A percentile compares a stretch with the other conserved stretches of the same genome.
Evolutionary conservation across 1,140 invertebrate species (phyloP).

Genomic region (Drosophila melanica): DNA sequence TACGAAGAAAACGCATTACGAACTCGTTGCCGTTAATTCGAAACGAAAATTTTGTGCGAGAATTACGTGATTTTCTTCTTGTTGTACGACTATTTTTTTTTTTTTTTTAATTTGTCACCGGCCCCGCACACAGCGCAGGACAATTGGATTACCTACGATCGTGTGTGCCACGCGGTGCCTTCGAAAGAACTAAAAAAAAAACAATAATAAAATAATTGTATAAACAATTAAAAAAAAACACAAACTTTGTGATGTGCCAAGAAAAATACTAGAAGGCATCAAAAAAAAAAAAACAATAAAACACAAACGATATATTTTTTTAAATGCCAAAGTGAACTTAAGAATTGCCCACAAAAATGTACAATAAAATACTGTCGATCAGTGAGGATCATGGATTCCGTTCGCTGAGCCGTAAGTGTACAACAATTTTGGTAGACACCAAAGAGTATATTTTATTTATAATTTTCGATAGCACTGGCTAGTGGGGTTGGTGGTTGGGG

Average conservation of each 20-base stretch:
- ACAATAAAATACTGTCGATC: conserved; percentile 83
- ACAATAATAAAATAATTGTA: background rate
- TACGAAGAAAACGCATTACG: background rate
- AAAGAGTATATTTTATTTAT: no score
- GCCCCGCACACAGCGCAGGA: conserved; percentile 54
- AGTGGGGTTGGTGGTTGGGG: background rate
- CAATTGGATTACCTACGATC: conserved; percentile 80
- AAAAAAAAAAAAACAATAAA: background rate
- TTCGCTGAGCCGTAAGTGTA: conserved; percentile 83
- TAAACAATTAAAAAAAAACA: conserved; percentile 11
- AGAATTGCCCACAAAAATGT: conserved; percentile 50
- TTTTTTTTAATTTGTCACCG: conserved; percentile 25
- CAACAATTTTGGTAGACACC: background rate
- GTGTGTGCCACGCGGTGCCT: conserved; percentile 65
- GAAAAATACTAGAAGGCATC: conserved; percentile 4
- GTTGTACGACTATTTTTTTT: background rate
- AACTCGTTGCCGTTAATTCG: no score
- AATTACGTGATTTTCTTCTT: conserved; percentile 12
- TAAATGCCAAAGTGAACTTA: conserved; percentile 39
- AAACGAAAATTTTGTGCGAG: background rate
- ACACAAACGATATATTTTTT: conserved; percentile 40
- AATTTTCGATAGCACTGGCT: no score
- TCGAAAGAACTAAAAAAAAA: conserved; percentile 3
- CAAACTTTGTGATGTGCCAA: conserved; percentile 39
- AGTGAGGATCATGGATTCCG: conserved; percentile 84